A percentile compares a stretch with the other conserved stretches of the same genome.
These are phyloP conservation scores for Delia radicum DNA, from an alignment of 1,140 invertebrate species.

Conservation along the genomic window DNA sequence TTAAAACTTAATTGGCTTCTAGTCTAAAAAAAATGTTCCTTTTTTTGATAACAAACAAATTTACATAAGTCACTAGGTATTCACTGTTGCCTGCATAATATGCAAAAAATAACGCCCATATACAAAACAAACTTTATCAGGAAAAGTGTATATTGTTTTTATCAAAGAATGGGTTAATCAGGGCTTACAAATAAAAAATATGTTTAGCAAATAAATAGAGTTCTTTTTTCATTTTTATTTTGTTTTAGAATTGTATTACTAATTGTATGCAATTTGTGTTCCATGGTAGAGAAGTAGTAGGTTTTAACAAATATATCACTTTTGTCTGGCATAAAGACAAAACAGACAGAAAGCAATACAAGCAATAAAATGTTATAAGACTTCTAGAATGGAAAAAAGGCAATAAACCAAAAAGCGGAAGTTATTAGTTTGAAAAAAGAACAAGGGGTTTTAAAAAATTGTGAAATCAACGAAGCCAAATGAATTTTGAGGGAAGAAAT, in stretches of 20 bases:
- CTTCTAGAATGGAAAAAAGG: background rate
- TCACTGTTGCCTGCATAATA: background rate
- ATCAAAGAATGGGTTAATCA: background rate
- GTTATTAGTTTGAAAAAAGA: background rate
- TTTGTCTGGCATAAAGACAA: background rate
- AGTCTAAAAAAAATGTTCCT: background rate
- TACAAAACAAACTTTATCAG: background rate
- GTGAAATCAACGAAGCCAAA: too few relatives aligned
- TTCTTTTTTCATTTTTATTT: background rate
- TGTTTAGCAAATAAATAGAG: background rate
- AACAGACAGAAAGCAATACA: background rate
- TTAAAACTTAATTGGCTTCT: background rate
- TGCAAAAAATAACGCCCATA: background rate
- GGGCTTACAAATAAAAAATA: background rate
- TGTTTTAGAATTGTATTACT: background rate
- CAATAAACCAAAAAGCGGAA: constrained; percentile 8
- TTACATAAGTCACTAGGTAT: background rate
- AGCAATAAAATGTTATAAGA: background rate
- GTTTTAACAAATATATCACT: constrained; percentile 6
- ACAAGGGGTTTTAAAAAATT: background rate
- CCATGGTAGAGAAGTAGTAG: background rate
- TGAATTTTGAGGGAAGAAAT: too few relatives aligned
- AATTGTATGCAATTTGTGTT: constrained; percentile 12
- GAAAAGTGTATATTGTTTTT: background rate
- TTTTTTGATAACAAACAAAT: background rate